Conservation (phyloP, 2,888 invertebrate species). For the Griposia aprilina region DNA sequence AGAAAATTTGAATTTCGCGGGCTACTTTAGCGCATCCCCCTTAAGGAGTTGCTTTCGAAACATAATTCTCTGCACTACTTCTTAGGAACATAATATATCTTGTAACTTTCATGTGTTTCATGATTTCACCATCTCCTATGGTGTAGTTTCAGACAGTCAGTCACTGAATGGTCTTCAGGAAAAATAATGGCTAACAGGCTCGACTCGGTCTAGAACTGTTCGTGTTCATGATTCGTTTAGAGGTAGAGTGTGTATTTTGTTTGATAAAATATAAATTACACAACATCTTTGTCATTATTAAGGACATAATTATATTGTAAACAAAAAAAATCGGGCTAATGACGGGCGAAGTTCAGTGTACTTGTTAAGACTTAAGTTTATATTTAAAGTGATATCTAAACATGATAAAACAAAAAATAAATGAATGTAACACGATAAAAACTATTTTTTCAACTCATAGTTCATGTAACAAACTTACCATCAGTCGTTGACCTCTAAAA, state of each 20-base stretch:
- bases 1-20: too few relatives aligned
- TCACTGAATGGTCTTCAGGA: background rate
- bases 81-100: background rate
- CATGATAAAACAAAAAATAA: too few relatives aligned
- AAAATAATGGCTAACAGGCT: background rate
- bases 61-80: too few relatives aligned
- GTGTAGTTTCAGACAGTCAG: background rate
- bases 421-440: too few relatives aligned
- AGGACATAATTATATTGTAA: conserved; percentile 1
- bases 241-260: background rate
- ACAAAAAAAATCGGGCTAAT: conserved; percentile 17
- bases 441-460: too few relatives aligned
- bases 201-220: background rate
- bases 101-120: background rate
- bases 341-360: conserved; percentile 32
- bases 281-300: background rate
- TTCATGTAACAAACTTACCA: too few relatives aligned
- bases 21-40: too few relatives aligned
- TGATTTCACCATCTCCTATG: background rate
- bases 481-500: too few relatives aligned
- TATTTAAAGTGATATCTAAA: background rate
- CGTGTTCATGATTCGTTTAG: too few relatives aligned
- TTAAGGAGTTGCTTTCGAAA: background rate
- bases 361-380: conserved; percentile 38
- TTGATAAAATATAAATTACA: background rate